Conservation (phyloP, 2,113 vertebrate genomes). For the Lophura nycthemera region DNA sequence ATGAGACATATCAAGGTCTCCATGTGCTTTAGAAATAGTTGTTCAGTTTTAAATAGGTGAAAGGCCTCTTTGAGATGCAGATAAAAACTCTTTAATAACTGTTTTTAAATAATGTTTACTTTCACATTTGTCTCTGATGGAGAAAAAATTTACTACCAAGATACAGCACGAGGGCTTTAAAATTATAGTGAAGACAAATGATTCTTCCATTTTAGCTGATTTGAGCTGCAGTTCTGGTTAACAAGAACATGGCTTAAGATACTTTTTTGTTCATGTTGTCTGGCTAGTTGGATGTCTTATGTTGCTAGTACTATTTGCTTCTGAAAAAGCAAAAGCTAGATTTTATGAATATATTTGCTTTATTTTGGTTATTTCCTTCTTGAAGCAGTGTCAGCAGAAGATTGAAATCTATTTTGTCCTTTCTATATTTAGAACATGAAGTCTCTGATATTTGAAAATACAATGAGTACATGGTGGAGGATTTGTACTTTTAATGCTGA, state of each 20-base stretch:
- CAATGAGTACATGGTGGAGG: neutral
- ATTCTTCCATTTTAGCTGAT: neutral
- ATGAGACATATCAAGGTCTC: constrained; percentile 25
- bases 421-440: neutral
- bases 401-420: neutral
- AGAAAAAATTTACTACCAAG: neutral
- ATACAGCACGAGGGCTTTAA: neutral
- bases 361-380: neutral
- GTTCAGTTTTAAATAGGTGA: constrained; percentile 43
- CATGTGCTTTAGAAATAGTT: constrained; percentile 11
- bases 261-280: neutral
- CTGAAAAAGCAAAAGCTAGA: neutral
- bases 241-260: neutral
- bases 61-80: neutral
- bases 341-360: neutral
- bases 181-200: neutral
- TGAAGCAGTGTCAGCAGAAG: neutral
- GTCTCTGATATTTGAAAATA: neutral
- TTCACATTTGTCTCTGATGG: neutral
- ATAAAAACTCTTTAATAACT: neutral
- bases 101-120: neutral
- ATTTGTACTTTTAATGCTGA: neutral
- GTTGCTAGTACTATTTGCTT: neutral
- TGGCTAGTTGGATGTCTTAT: neutral
- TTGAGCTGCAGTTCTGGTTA: neutral